These are phyloP conservation scores for Dallia pectoralis DNA, from an alignment of 2,797 vertebrate species.

Conservation along the genomic window DNA sequence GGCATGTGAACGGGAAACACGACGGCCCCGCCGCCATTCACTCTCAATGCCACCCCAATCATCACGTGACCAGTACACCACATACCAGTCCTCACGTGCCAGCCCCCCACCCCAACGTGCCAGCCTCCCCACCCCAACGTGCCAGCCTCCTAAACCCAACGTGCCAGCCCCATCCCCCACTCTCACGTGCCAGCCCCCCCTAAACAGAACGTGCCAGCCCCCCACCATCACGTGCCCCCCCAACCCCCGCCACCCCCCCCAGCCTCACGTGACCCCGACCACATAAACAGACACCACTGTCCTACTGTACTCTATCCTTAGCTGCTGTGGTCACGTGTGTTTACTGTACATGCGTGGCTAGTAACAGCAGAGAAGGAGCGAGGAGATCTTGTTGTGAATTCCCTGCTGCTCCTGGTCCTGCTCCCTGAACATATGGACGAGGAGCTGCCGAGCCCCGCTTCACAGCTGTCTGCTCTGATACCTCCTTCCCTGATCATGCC, in stretches of 20 bases:
- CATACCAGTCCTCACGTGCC: too few species aligned
- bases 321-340: background rate
- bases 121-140: too few species aligned
- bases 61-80: too few species aligned
- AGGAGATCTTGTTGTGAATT: constrained; percentile 48
- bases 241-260: background rate
- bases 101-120: too few species aligned
- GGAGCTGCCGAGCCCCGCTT: constrained; percentile 69
- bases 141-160: too few species aligned
- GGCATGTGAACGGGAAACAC: constrained; percentile 11
- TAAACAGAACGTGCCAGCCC: too few species aligned
- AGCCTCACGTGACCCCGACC: background rate
- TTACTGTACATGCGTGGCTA: background rate
- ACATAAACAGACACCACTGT: background rate
- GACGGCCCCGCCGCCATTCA: constrained; percentile 29
- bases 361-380: background rate
- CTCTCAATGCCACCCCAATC: constrained; percentile 7
- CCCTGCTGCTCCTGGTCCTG: constrained; percentile 37
- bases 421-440: constrained; percentile 77
- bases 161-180: too few species aligned
- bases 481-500: constrained; percentile 56
- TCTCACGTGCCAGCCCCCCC: too few species aligned
- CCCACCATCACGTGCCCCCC: background rate
- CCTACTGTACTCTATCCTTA: background rate
- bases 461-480: constrained; percentile 74